Evolutionary conservation across 2,888 invertebrate genomes (phyloP), one percentile per base, ranked within the genome.

Genomic region (Caenorhabditis sulstoni): DNA sequence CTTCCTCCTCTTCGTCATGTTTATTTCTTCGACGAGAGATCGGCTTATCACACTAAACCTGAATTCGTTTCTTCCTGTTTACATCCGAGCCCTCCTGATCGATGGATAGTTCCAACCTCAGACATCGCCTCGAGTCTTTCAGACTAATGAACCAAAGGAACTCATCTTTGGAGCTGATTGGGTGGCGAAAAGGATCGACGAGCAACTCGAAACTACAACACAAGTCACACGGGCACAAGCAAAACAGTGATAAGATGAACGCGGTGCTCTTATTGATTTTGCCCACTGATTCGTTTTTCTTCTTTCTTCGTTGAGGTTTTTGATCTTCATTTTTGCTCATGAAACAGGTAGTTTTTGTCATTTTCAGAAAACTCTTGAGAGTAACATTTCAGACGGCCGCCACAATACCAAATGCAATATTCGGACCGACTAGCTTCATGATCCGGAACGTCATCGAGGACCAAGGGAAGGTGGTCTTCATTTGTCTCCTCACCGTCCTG

Each of bases 381-480:
- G 1, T 16, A 12, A 29, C 22, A 20, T 45, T 58, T 7, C 70
- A 70, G 70, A 37, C 45, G 50, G 16, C 71, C n/a, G 62, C 57
- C 1, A 49, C 35, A 3, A 57, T 71, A 18, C 77, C 77, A 45
- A 71, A 49, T 64, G 58, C 78, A n/a, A 66, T 78, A n/a, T 78
- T 78, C 29, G 78, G 78, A 16, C 59, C 61, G 9, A 73, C 59
- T 41, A 62, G 57, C 45, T 66, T 66, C 45, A 55, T 78, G 57
- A 66, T 78, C 35, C 58, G 67, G 55, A 78, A 68, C 59, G 64
- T 74, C n/a, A 55, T 79, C 11, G 79, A 82, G 47, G 85, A 85
- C 55, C 78, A 83, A 18, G 85, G 83, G 37, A 78, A 82, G 73
- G 82, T 85, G 12, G 84, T 84, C 12, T 65, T 76, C 59, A 79